A percentile compares a stretch with the other conserved stretches of the same genome.
Conservation (phyloP, 1,140 invertebrate species). For the Trichogramma pretiosum region DNA sequence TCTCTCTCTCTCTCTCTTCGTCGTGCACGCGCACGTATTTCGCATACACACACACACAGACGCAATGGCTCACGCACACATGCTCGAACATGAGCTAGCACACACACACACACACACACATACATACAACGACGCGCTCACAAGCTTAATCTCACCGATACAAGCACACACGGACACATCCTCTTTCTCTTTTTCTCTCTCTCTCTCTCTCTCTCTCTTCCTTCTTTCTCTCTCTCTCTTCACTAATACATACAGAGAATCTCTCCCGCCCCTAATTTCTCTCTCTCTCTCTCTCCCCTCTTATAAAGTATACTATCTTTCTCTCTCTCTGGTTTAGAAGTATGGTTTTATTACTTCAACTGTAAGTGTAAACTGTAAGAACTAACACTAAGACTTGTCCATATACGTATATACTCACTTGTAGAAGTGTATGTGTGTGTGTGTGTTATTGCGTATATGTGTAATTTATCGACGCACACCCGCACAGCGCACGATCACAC, state of each 20-base stretch:
- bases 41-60: background rate
- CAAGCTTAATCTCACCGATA: too few relatives aligned
- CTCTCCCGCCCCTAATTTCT: background rate
- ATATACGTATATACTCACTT: too few relatives aligned
- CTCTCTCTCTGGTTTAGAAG: constrained; percentile 5
- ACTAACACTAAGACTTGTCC: too few relatives aligned
- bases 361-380: too few relatives aligned
- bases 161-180: background rate
- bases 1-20: background rate
- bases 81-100: background rate
- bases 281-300: background rate
- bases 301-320: constrained; percentile 4
- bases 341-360: too few relatives aligned
- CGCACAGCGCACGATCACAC: background rate
- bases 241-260: background rate
- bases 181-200: background rate
- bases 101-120: background rate
- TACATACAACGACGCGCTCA: too few relatives aligned
- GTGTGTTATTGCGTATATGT: too few relatives aligned
- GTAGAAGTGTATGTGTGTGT: too few relatives aligned
- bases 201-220: background rate
- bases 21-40: background rate
- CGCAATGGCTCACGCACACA: background rate
- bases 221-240: too few relatives aligned
- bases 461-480: too few relatives aligned